A percentile compares a stretch with the other conserved stretches of the same genome.
These are phyloP conservation scores for Saccostrea glomerata DNA, from an alignment of 1,140 invertebrate species.

Conservation along the genomic window DNA sequence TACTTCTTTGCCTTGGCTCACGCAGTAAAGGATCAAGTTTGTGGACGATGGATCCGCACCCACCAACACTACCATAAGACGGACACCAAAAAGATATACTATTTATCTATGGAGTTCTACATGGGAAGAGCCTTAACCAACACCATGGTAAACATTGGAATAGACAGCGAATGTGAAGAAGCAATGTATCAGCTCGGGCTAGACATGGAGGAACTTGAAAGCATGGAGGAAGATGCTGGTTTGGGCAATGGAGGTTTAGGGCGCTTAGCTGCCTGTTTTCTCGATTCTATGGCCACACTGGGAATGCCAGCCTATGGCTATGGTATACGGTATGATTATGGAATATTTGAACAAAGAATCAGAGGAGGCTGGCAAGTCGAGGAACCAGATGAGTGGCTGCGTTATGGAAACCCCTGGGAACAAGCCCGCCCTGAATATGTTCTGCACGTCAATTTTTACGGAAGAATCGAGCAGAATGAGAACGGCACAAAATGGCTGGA, in stretches of 20 bases:
- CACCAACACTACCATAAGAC: slow-evolving; percentile 99
- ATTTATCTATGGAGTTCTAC: slow-evolving; percentile 98
- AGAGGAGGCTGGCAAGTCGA: slow-evolving; percentile 96
- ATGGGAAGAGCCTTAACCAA: slow-evolving; percentile 98
- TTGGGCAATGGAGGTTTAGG: slow-evolving; percentile 98
- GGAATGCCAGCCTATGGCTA: slow-evolving; percentile 98
- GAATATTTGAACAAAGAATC: slow-evolving; percentile 98
- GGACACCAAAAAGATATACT: slow-evolving; percentile 98
- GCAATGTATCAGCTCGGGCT: slow-evolving; percentile 96
- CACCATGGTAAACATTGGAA: slow-evolving; percentile 99
- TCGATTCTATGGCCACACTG: slow-evolving; percentile 98
- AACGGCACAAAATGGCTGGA: slow-evolving; percentile 91
- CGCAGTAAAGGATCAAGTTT: slow-evolving; percentile 96
- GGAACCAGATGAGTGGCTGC: slow-evolving; percentile 98
- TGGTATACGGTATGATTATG: slow-evolving; percentile 98
- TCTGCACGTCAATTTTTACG: slow-evolving; percentile 96
- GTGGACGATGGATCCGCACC: slow-evolving; percentile 97
- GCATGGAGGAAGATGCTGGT: slow-evolving; percentile 97
- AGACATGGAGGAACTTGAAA: slow-evolving; percentile 97
- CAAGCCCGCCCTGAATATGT: slow-evolving; percentile 95
- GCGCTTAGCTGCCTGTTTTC: slow-evolving; percentile 96
- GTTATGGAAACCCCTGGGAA: slow-evolving; percentile 97
- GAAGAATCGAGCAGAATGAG: slow-evolving; percentile 90
- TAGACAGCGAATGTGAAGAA: slow-evolving; percentile 96
- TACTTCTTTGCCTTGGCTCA: slow-evolving; percentile 98